Percentiles rank a stretch among this genome's conserved stretches.
phyloP scores from a whole-genome alignment of 2,888 invertebrate species.

The Nomada hirtipes region DNA sequence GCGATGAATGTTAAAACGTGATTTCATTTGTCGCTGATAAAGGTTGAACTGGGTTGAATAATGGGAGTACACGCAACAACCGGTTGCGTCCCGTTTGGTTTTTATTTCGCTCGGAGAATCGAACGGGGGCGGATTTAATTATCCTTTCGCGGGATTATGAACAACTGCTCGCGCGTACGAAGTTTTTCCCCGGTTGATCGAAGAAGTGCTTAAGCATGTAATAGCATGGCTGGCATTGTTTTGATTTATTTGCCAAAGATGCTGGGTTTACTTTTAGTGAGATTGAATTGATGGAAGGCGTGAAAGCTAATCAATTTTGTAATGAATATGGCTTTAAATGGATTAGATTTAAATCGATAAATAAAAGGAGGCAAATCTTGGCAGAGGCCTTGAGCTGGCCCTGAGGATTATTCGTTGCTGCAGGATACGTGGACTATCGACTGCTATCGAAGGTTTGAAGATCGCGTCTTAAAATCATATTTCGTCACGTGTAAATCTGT shows the following conservation, averaged over 20 bases:
- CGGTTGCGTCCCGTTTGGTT: constrained; percentile 19
- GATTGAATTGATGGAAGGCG: not conserved
- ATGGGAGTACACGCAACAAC: not conserved
- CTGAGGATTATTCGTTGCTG: not conserved
- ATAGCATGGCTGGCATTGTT: not conserved
- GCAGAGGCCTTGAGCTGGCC: not conserved
- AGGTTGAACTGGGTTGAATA: not conserved
- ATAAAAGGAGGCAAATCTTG: not conserved
- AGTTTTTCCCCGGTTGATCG: too few relatives aligned
- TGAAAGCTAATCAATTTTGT: not conserved
- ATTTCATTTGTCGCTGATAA: not conserved
- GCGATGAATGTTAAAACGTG: too few relatives aligned
- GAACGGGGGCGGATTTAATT: constrained; percentile 31
- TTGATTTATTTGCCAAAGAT: not conserved
- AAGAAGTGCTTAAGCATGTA: too few relatives aligned
- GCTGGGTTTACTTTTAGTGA: not conserved
- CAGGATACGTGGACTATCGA: too few relatives aligned
- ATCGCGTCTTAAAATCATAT: too few relatives aligned
- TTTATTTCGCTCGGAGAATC: constrained; percentile 21
- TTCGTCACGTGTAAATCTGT: not conserved
- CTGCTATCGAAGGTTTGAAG: too few relatives aligned
- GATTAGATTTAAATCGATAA: constrained; percentile 15
- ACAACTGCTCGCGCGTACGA: constrained; percentile 14
- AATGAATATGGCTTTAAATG: not conserved
- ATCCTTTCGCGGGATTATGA: constrained; percentile 31